These are phyloP conservation scores for Wiebesia pumilae DNA, from an alignment of 1,140 invertebrate species.

Conservation along the genomic window DNA sequence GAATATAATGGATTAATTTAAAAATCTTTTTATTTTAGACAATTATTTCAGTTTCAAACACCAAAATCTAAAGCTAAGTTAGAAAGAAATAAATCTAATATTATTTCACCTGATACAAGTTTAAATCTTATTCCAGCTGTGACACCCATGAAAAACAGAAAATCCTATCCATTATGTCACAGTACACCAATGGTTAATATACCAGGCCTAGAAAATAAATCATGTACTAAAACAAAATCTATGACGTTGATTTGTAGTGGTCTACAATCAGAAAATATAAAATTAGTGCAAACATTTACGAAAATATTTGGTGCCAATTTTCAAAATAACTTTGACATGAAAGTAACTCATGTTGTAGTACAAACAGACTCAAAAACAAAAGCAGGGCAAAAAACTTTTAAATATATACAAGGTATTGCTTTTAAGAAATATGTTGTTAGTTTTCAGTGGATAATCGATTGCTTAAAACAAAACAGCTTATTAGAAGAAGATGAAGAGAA, in stretches of 20 bases:
- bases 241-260: conserved; percentile 56
- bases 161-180: conserved; percentile 41
- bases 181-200: conserved; percentile 45
- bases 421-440: conserved; percentile 57
- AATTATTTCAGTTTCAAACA: conserved; percentile 9
- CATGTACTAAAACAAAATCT: background rate
- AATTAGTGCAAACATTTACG: conserved; percentile 48
- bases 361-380: conserved; percentile 40
- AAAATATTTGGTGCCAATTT: conserved; percentile 44
- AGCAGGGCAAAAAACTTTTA: conserved; percentile 57
- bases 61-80: background rate
- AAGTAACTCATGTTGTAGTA: conserved; percentile 61
- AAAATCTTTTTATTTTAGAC: conserved; percentile 4
- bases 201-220: background rate
- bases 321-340: conserved; percentile 41
- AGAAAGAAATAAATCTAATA: background rate
- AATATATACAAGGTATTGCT: conserved; percentile 62
- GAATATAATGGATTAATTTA: background rate
- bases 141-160: conserved; percentile 48
- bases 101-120: conserved; percentile 11
- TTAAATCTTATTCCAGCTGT: conserved; percentile 39
- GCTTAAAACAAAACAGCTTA: conserved; percentile 77
- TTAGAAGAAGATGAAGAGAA: conserved; percentile 76
- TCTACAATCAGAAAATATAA: background rate
- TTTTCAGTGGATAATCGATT: conserved; percentile 79